Percentiles rank a stretch among this genome's conserved stretches.
These are phyloP conservation scores for Lepidostoma basale DNA, from an alignment of 1,140 invertebrate genomes.

Conservation along the genomic window DNA sequence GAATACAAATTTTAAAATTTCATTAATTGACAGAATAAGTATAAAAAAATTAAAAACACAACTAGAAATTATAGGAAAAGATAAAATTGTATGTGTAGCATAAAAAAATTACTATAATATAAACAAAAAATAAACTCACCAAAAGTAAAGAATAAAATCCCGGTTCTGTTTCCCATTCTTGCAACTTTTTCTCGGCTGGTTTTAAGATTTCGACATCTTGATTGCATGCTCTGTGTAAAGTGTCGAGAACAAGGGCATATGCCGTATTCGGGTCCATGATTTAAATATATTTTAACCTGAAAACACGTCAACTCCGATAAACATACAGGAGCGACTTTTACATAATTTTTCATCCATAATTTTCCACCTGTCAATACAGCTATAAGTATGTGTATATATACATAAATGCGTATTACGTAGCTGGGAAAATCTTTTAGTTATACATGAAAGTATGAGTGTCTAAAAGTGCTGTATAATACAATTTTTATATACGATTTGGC, in stretches of 20 bases:
- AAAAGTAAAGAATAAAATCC: slow-evolving; percentile 87
- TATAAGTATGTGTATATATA: background rate
- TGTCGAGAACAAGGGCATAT: slow-evolving; percentile 69
- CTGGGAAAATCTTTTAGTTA: background rate
- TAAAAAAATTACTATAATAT: too few species aligned
- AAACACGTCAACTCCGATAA: background rate
- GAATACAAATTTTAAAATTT: too few species aligned
- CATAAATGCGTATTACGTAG: background rate
- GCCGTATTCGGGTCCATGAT: slow-evolving; percentile 60
- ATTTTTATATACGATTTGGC: background rate
- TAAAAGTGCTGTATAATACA: background rate
- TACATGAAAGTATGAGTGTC: background rate
- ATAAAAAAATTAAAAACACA: too few species aligned
- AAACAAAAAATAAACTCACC: slow-evolving; percentile 57
- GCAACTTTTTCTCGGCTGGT: slow-evolving; percentile 83
- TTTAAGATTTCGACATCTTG: slow-evolving; percentile 85
- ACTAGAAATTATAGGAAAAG: too few species aligned
- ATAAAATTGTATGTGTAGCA: too few species aligned
- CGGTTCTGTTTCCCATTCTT: slow-evolving; percentile 84
- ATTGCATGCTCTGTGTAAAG: slow-evolving; percentile 82
- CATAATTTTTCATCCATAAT: background rate
- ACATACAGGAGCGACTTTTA: background rate
- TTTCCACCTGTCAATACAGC: background rate
- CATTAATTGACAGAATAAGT: too few species aligned
- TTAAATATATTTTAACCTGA: slow-evolving; percentile 19